Conservation (phyloP, 2,797 vertebrate genomes). For the Neosalanx taihuensis region DNA sequence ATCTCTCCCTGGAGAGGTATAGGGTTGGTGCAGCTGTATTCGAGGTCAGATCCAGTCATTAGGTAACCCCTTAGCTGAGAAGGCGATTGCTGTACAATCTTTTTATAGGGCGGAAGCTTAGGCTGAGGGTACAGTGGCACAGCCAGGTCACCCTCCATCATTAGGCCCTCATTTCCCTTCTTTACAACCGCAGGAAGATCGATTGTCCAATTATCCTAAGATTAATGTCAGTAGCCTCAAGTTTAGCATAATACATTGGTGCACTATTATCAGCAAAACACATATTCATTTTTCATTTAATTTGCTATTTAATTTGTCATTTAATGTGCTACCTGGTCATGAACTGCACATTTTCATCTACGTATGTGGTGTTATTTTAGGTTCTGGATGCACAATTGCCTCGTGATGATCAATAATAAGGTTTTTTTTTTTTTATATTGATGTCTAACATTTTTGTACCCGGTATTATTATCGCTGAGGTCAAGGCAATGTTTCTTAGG, state of each 20-base stretch:
- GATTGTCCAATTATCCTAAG: slow-evolving; percentile 53
- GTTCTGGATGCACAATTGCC: background rate
- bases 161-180: slow-evolving; percentile 29
- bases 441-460: no score
- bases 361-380: background rate
- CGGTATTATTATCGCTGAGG: background rate
- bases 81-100: no score
- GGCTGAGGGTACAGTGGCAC: background rate
- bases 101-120: background rate
- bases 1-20: background rate
- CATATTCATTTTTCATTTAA: background rate
- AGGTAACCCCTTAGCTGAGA: background rate
- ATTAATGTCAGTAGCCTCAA: slow-evolving; percentile 41
- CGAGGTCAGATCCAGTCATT: background rate
- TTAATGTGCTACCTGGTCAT: background rate
- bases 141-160: slow-evolving; percentile 23
- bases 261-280: slow-evolving; percentile 18
- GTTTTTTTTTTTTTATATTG: no score
- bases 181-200: slow-evolving; percentile 34
- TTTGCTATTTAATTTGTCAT: background rate
- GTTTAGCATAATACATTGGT: slow-evolving; percentile 38
- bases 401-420: background rate
- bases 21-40: background rate
- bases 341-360: background rate
- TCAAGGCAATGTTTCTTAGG: background rate